A percentile compares a stretch with the other conserved stretches of the same genome.
Evolutionary conservation across 1,140 invertebrate species (phyloP).

Genomic region (Cylas formicarius): DNA sequence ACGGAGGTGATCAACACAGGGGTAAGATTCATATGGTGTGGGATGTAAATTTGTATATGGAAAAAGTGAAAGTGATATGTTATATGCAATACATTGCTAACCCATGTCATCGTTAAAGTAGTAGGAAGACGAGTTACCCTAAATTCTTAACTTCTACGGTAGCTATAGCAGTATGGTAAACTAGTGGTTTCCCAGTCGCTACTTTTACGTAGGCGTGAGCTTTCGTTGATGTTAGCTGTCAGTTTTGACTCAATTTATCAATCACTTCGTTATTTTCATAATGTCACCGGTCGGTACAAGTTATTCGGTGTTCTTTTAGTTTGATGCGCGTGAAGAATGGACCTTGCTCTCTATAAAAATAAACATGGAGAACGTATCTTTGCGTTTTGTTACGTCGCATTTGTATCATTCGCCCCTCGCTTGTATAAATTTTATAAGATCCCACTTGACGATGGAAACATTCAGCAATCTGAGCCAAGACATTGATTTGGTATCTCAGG

Average conservation of each 20-base stretch:
- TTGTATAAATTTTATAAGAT: constrained; percentile 88
- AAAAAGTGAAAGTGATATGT: too few species aligned
- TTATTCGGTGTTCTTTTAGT: constrained; percentile 21
- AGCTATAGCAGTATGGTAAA: too few species aligned
- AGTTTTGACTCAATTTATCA: too few species aligned
- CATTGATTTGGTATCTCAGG: constrained; percentile 86
- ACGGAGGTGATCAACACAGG: constrained; percentile 21
- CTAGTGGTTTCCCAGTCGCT: too few species aligned
- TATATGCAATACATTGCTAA: too few species aligned
- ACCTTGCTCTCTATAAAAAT: constrained; percentile 71
- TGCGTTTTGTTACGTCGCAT: constrained; percentile 55
- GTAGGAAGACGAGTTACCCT: background rate
- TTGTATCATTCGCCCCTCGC: constrained; percentile 61
- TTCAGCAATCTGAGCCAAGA: constrained; percentile 85
- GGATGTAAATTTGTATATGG: background rate
- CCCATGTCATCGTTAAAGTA: background rate
- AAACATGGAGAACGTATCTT: constrained; percentile 80
- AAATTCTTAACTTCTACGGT: too few species aligned
- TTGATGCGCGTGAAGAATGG: constrained; percentile 50
- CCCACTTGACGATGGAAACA: constrained; percentile 72
- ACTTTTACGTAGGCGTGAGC: too few species aligned
- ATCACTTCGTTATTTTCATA: too few species aligned
- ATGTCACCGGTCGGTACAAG: background rate
- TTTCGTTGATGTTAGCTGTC: too few species aligned
- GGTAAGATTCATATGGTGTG: constrained; percentile 11